These are phyloP conservation scores for Sebastes minor DNA, from an alignment of 2,797 vertebrate genomes.

Conservation along the genomic window DNA sequence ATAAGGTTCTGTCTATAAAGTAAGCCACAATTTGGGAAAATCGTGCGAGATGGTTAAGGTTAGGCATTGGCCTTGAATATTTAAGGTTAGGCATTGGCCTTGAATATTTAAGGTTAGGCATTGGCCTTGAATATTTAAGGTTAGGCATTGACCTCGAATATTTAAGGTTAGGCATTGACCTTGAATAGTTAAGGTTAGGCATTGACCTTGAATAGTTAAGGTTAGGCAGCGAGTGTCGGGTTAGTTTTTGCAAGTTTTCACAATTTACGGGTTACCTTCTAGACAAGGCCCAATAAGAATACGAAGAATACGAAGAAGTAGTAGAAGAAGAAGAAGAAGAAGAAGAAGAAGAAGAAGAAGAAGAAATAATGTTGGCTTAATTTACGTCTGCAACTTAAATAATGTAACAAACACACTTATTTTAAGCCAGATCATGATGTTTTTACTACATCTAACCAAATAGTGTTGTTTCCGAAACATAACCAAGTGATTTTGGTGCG, in stretches of 20 bases:
- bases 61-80: rapidly evolving
- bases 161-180: no score
- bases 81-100: no score
- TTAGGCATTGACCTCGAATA: rapidly evolving
- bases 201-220: rapidly evolving
- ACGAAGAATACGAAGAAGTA: no score
- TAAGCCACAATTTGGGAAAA: no score
- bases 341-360: background rate
- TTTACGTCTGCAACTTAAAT: background rate
- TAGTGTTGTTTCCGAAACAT: background rate
- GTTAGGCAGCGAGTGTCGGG: no score
- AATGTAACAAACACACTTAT: background rate
- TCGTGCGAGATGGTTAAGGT: no score
- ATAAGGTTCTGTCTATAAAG: no score
- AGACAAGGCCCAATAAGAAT: no score
- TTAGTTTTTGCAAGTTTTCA: no score
- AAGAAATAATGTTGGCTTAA: background rate
- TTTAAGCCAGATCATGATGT: background rate
- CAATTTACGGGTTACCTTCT: background rate
- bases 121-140: rapidly evolving
- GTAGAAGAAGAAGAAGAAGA: background rate
- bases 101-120: no score
- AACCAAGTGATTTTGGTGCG: background rate
- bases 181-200: no score
- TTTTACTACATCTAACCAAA: background rate